Percentiles rank a stretch among this genome's conserved stretches.
Conservation (phyloP, 1,140 invertebrate genomes). For the Vollenhovia emeryi region DNA sequence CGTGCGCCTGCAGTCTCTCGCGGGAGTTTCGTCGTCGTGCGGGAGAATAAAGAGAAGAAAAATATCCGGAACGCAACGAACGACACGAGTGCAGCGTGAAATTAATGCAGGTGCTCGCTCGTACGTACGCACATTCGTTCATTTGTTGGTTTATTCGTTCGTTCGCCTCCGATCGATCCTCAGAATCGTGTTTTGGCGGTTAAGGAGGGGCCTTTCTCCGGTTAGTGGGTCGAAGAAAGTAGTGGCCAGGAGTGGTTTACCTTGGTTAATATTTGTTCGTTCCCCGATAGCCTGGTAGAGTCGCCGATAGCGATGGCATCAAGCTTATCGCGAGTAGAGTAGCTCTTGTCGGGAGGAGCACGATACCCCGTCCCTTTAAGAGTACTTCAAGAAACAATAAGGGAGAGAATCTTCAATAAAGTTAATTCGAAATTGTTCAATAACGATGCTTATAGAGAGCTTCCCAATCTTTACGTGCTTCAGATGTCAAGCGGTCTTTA, state of each 20-base stretch:
- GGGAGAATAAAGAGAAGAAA: constrained; percentile 34
- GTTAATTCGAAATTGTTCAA: background rate
- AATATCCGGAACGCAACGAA: constrained; percentile 38
- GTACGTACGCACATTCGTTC: background rate
- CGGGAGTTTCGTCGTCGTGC: constrained; percentile 22
- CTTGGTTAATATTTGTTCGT: constrained; percentile 82
- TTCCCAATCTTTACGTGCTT: background rate
- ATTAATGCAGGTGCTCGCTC: constrained; percentile 24
- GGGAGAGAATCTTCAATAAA: background rate
- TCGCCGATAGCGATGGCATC: constrained; percentile 28
- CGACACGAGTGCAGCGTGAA: constrained; percentile 35
- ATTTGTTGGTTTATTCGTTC: background rate
- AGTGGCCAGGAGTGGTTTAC: constrained; percentile 81
- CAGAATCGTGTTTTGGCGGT: constrained; percentile 74
- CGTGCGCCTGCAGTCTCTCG: constrained; percentile 18
- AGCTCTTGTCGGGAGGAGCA: background rate
- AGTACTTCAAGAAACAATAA: background rate
- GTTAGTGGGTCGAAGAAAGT: constrained; percentile 85
- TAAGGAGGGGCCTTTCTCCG: constrained; percentile 80
- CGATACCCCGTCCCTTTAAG: background rate
- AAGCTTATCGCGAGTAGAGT: background rate
- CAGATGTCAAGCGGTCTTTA: background rate
- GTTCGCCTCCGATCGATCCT: background rate
- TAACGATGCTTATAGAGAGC: background rate
- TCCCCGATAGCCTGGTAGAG: background rate